Base-by-base conservation (phyloP, 2,113 vertebrate species). In the Perca schrenkii region DNA sequence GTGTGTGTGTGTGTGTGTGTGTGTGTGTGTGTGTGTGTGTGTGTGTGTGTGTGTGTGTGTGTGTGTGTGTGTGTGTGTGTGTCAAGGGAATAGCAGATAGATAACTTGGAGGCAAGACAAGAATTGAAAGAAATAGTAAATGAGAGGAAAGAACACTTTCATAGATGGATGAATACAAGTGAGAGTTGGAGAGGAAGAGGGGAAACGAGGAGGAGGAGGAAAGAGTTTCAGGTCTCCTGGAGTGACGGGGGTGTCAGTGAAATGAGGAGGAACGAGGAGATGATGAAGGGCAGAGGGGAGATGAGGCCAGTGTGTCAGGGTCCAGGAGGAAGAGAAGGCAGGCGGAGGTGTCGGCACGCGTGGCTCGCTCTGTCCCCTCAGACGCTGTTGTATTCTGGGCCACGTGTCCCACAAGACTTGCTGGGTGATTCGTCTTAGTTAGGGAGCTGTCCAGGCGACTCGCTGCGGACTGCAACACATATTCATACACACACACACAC, bases 351-450 rank as follows among this genome's bases (percentile, higher is more conserved):
- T 58, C 10, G 22, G 75, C 65, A 47, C 6, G 36, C 14, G 16
- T 4, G 58, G 74, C 72, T 49, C 53, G 0, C 63, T 72, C 19
- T 0, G 1, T 87, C 89, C 86, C 79, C 83, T 3, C 63, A 65
- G 89, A 85, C 34, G 19, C 31, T 14, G 71, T 64, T 66, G 58
- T 83, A 86, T 89, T 92, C 84, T 91, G 88, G 91, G 88, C 74
- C 85, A 66, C 60, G 34, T 74, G 76, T 90, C 90, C 79, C 86
- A 22, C 8, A 34, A 63, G 82, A 80, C 68, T 79, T 68, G 66
- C 71, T 40, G 64, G 75, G 91, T 79, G 87, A 92, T 93, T 93
- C 86, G 57, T 93, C 91, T 91, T 90, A 84, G 87, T 93, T 93
- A 91, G 91, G 68, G 82, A 91, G 89, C 90, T 91, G 87, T 93